Evolutionary conservation across 2,113 vertebrate genomes (phyloP), one percentile per base, ranked within the genome.

Genomic region (Crotalus viridis): DNA sequence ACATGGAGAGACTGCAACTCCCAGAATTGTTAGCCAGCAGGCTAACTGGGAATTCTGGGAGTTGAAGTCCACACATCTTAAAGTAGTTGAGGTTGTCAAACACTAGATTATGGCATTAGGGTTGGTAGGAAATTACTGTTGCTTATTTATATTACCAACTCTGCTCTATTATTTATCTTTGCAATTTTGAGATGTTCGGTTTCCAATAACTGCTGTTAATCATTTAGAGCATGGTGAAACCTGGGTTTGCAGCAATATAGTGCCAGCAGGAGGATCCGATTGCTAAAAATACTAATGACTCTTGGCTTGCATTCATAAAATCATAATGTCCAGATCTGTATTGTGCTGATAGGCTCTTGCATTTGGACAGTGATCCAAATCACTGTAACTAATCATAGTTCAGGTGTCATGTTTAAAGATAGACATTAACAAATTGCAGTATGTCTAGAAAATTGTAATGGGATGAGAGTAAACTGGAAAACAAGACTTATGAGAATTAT

Each of bases 71-170:
- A 81, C 2, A 6, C 17, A 81, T 43, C 33, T 81, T 43, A 81
- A 81, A 81, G 19, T 43, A 43, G 7, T 17, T 81, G 3, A 81
- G 19, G 7, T 43, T 81, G 74, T 43, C 2, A 52, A 5, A 21
- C 5, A 2, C 22, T 55, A 59, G 0, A 48, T 52, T 28, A 43
- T n/a, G 55, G 69, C 39, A 54, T 81, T 17, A 51, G 1, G 0
- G 0, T 21, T 24, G 4, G 3, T 46, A 56, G 54, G 0, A 0
- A 0, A 5, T 17, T 88, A 88, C 0, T 85, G 26, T 85, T 24
- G 5, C 13, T 24, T 61, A 91, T 57, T 57, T 89, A 90, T 92
- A 93, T 93, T 0, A 89, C 13, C 64, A 57, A 19, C 21, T 57
- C 43, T 86, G 54, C 22, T 15, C 74, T 57, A 5, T 46, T 69